phyloP scores from a whole-genome alignment of 2,113 vertebrate species.

The Conger conger region DNA sequence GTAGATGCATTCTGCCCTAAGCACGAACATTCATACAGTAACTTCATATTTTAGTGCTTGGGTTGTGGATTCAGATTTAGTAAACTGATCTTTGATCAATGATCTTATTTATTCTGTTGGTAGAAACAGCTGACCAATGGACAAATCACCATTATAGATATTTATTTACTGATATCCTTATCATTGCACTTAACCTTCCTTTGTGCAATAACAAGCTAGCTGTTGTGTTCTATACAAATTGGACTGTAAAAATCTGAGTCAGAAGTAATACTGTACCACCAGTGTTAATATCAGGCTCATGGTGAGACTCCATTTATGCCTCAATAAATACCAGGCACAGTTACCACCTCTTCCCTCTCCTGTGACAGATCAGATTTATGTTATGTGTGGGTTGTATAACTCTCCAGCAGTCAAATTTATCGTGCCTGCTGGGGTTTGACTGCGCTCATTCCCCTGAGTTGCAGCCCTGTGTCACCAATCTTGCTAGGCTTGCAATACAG shows the following conservation, averaged over 20 bases:
- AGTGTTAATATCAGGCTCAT: not conserved
- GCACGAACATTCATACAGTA: too few species aligned
- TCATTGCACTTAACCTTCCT: not conserved
- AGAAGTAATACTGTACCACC: not conserved
- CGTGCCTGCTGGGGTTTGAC: not conserved
- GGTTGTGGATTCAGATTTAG: too few species aligned
- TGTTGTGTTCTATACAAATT: not conserved
- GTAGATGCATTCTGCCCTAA: not conserved
- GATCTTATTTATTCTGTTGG: too few species aligned
- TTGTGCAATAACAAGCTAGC: not conserved
- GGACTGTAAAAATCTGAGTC: not conserved
- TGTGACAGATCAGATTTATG: not conserved
- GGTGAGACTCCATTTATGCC: not conserved
- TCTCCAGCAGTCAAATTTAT: not conserved
- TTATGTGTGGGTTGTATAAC: not conserved
- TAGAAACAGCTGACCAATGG: too few species aligned
- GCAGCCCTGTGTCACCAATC: not conserved
- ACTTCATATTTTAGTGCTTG: too few species aligned
- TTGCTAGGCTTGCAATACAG: not conserved
- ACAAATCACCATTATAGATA: not conserved
- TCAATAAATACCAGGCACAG: not conserved
- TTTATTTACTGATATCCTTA: not conserved
- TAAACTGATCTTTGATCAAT: too few species aligned
- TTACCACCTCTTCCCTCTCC: not conserved
- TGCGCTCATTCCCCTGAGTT: not conserved